phyloP scores from a whole-genome alignment of 2,113 vertebrate genomes.

The Lethenteron reissneri region DNA sequence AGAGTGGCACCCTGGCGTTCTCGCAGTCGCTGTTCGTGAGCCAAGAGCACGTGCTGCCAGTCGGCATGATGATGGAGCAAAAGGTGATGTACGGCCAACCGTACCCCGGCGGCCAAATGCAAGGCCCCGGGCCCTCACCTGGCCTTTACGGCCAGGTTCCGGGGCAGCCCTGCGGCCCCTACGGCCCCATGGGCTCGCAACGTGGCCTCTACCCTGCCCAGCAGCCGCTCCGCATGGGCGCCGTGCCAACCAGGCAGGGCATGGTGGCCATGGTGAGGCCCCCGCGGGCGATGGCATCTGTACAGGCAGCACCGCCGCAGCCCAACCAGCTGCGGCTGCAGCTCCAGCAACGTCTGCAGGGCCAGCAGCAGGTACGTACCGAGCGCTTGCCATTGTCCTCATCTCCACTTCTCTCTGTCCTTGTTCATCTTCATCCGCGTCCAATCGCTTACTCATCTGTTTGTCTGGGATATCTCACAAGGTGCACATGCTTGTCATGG shows the following conservation, averaged over 20 bases:
- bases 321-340: slow-evolving; percentile 51
- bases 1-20: too few species aligned
- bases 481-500: too few species aligned
- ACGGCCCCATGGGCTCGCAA: slow-evolving; percentile 20
- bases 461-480: too few species aligned
- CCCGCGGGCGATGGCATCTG: slow-evolving; percentile 30
- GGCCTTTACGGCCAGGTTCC: slow-evolving; percentile 14
- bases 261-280: slow-evolving; percentile 31
- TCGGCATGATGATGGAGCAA: slow-evolving; percentile 38
- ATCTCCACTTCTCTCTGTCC: too few species aligned
- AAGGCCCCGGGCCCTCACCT: slow-evolving; percentile 18
- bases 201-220: slow-evolving; percentile 16
- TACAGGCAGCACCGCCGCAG: slow-evolving; percentile 31
- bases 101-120: slow-evolving; percentile 32
- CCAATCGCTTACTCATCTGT: too few species aligned
- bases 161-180: slow-evolving; percentile 30
- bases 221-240: slow-evolving; percentile 26
- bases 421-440: too few species aligned
- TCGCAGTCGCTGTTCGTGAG: too few species aligned
- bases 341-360: slow-evolving; percentile 64
- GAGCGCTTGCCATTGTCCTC: neutral
- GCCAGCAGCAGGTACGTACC: slow-evolving; percentile 50
- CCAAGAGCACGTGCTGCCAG: slow-evolving; percentile 9
- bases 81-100: slow-evolving; percentile 45
- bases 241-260: slow-evolving; percentile 32